Base-by-base conservation (phyloP, 2,888 invertebrate genomes). In the Brenthis ino region DNA sequence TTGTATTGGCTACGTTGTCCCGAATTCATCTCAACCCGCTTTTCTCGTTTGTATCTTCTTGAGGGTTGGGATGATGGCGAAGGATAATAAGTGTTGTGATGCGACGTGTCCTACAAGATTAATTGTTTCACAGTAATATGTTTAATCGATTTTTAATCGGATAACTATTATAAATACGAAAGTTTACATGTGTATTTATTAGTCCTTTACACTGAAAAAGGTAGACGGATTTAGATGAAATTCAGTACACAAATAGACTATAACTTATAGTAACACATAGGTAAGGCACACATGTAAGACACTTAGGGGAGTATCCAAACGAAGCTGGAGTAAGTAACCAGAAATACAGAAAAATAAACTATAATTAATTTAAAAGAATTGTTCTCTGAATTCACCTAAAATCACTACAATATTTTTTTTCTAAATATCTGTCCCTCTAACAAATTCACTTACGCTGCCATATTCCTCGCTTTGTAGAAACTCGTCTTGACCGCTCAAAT, bases 1-100 rank as follows among this genome's bases (percentile, higher is more conserved):
- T 91, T 93, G 69, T 91, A 91, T 67, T 91, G 93, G 71, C 90
- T 91, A 51, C 93, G 81, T 68, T 90, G 87, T 0, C 91, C 91
- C 0, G 91, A 89, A 70, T 89, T 91, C 65, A 75, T 80, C 64
- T 87, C 87, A 12, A 80, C 79, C 4, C 81, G 81, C 47, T 79
- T 83, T 16, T 89, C 89, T 1, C 91, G 82, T 72, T 84, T 89
- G 68, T 83, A 88, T 60, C 91, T 81, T 60, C 84, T 78, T 51
- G 58, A 69, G 11, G 65, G 48, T 58, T 68, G 68, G 6, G 66
- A 48, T 48, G 48, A 33, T 16, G 28, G 33, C n/a, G 72, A 60
- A 61, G 65, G 65, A 67, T 73, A 69, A 69, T 75, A 72, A 65
- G 65, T 71, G 47, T 43, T 60, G 12, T 54, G 43, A 20, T 43